These are phyloP conservation scores for Pantherophis alleghaniensis DNA, from an alignment of 2,797 vertebrate genomes.

Conservation along the genomic window DNA sequence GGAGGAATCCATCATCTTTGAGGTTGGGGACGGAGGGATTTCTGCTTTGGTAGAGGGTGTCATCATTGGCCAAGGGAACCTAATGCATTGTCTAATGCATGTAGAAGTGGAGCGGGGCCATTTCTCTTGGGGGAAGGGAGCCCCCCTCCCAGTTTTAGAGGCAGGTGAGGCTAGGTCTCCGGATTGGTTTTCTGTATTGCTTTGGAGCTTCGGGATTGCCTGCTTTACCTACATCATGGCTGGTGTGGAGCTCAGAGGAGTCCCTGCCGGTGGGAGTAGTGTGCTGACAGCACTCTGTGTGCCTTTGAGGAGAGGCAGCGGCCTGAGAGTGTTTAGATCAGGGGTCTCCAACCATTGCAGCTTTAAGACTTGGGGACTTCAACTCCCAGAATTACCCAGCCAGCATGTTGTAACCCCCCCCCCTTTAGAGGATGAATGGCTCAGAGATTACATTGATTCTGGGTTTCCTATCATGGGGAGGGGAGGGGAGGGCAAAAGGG, in stretches of 20 bases:
- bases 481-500: background rate
- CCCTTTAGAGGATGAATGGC: background rate
- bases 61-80: background rate
- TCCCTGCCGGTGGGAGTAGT: background rate
- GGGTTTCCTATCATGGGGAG: no score
- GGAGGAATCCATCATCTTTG: background rate
- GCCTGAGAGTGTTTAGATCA: background rate
- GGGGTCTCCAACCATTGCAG: background rate
- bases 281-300: background rate
- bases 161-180: background rate
- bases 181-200: background rate
- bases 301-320: background rate
- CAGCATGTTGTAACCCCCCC: background rate
- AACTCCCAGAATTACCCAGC: background rate
- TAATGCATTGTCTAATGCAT: background rate
- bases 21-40: background rate
- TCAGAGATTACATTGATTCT: background rate
- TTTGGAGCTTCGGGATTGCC: background rate
- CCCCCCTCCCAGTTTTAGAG: background rate
- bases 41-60: background rate
- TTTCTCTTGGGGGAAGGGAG: background rate
- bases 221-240: background rate
- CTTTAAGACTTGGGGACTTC: background rate
- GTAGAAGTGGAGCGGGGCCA: background rate
- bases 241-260: background rate